These are phyloP conservation scores for Bhutanitis thaidina DNA, from an alignment of 2,888 invertebrate species.

Conservation along the genomic window DNA sequence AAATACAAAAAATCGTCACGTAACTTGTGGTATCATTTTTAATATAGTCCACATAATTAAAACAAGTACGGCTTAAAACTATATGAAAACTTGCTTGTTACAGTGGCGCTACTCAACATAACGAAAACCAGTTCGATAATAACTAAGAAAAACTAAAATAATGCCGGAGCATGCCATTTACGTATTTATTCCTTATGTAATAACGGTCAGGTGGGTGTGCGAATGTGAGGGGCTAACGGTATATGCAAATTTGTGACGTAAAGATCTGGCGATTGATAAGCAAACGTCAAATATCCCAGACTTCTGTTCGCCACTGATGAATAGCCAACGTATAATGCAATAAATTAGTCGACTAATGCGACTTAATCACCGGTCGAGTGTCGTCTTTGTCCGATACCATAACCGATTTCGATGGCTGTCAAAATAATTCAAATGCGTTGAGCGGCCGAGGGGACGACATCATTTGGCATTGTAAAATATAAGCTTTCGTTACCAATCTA, in stretches of 20 bases:
- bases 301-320: slow-evolving; percentile 25
- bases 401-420: slow-evolving; percentile 1
- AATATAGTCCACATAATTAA: no score
- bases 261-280: slow-evolving; percentile 23
- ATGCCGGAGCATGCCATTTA: neutral
- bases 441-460: no score
- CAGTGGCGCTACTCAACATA: slow-evolving; percentile 25
- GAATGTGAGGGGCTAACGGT: neutral
- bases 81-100: neutral
- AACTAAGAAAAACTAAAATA: slow-evolving; percentile 1
- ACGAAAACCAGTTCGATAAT: slow-evolving; percentile 23
- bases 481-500: no score
- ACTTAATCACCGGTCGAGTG: slow-evolving; percentile 2
- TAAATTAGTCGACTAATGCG: slow-evolving; percentile 14
- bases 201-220: slow-evolving; percentile 4
- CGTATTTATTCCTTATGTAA: neutral
- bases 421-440: slow-evolving; percentile 1
- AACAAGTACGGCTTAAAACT: no score
- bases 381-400: neutral
- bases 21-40: no score
- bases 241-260: slow-evolving; percentile 17
- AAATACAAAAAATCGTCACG: no score
- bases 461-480: no score
- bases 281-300: slow-evolving; percentile 13
- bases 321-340: slow-evolving; percentile 16